phyloP scores from a whole-genome alignment of 2,113 vertebrate species.

The Triplophysa siluroides region DNA sequence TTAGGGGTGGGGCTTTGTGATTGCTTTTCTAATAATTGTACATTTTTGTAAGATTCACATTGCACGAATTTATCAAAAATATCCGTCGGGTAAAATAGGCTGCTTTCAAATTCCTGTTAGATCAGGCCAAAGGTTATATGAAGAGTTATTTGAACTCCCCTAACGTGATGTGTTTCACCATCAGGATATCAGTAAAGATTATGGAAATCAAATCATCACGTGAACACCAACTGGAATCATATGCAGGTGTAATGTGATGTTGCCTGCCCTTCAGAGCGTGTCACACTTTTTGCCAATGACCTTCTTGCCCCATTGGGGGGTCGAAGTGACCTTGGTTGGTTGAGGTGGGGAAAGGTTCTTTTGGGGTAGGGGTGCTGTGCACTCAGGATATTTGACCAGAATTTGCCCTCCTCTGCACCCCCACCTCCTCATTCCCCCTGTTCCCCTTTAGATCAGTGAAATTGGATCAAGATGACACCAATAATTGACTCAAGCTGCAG shows the following conservation, averaged over 20 bases:
- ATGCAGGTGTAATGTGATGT: background rate
- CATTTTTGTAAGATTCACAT: too few relatives aligned
- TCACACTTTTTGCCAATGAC: conserved; percentile 40
- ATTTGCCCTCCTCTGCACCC: conserved; percentile 78
- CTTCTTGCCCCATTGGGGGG: conserved; percentile 16
- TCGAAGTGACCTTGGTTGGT: conserved; percentile 40
- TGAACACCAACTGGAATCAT: background rate
- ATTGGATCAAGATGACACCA: conserved; percentile 99
- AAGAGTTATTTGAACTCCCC: background rate
- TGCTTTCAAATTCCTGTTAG: too few relatives aligned
- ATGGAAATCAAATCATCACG: background rate
- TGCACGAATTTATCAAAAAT: too few relatives aligned
- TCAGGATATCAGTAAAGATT: background rate
- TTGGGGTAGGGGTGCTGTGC: conserved; percentile 59
- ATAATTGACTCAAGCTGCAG: conserved; percentile 99
- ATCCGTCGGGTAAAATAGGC: too few relatives aligned
- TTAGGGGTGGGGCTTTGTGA: too few relatives aligned
- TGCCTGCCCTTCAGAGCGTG: conserved; percentile 15
- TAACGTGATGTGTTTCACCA: background rate
- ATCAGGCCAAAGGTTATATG: too few relatives aligned
- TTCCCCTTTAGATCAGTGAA: conserved; percentile 95
- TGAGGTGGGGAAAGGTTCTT: conserved; percentile 1
- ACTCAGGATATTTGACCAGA: conserved; percentile 92
- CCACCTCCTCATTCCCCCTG: conserved; percentile 74
- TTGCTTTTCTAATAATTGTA: too few relatives aligned